Percentiles rank a stretch among this genome's conserved stretches.
phyloP scores from a whole-genome alignment of 1,140 invertebrate species.

The Nasonia longicornis region DNA sequence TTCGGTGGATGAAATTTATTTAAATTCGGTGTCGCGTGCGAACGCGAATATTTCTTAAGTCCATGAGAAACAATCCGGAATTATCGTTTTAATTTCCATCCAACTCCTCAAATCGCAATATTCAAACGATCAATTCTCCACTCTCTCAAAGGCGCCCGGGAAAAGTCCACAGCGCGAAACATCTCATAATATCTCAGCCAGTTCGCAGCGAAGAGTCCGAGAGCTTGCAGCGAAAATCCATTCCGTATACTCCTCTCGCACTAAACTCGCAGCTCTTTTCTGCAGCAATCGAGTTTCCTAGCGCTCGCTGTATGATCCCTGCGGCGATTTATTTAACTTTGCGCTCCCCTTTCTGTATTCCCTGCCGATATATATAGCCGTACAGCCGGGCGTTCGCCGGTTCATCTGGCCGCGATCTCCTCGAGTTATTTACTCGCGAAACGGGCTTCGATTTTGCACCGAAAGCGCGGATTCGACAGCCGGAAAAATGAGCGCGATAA shows the following conservation, averaged over 20 bases:
- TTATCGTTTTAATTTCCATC: too few species aligned
- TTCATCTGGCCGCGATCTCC: conserved; percentile 26
- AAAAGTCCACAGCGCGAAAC: not conserved
- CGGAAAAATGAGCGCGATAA: conserved; percentile 39
- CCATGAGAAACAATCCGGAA: too few species aligned
- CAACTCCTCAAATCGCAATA: not conserved
- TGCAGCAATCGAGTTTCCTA: too few species aligned
- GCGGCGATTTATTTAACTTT: conserved; percentile 44
- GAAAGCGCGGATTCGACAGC: conserved; percentile 33
- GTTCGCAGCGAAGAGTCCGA: not conserved
- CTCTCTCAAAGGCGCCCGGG: not conserved
- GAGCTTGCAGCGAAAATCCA: not conserved
- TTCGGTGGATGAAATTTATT: too few species aligned
- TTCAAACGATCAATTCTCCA: not conserved
- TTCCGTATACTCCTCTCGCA: not conserved
- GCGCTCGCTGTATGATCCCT: conserved; percentile 25
- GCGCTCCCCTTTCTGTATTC: not conserved
- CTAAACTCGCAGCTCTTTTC: too few species aligned
- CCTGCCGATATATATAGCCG: too few species aligned
- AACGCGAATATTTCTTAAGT: too few species aligned
- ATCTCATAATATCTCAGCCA: conserved; percentile 17
- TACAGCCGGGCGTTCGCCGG: not conserved
- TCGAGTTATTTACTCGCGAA: conserved; percentile 42
- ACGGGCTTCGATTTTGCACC: conserved; percentile 26
- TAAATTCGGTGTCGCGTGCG: too few species aligned